phyloP scores from a whole-genome alignment of 1,140 invertebrate species.

The Campoletis sonorensis region DNA sequence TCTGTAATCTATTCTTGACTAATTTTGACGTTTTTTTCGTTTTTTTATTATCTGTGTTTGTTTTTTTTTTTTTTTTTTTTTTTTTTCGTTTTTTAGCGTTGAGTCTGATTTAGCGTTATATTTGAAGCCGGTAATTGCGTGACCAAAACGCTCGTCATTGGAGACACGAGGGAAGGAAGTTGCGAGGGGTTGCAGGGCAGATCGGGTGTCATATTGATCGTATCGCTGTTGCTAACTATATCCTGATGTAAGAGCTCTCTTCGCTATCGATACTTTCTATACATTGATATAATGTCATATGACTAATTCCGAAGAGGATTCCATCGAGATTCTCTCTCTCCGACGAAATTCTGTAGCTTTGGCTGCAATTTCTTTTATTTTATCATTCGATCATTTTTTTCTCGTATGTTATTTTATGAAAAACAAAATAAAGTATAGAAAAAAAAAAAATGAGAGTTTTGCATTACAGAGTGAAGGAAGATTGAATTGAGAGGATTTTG shows the following conservation, averaged over 20 bases:
- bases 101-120: neutral
- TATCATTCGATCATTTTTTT: too few relatives aligned
- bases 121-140: neutral
- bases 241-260: neutral
- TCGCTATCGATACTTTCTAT: neutral
- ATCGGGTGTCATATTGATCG: constrained; percentile 1
- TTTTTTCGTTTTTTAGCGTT: too few relatives aligned
- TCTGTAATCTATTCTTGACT: too few relatives aligned
- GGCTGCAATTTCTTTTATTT: too few relatives aligned
- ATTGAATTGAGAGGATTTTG: too few relatives aligned
- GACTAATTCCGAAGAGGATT: neutral
- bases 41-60: neutral
- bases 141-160: neutral
- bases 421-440: too few relatives aligned
- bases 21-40: neutral
- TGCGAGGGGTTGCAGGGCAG: neutral
- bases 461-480: too few relatives aligned
- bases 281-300: neutral
- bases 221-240: neutral
- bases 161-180: neutral
- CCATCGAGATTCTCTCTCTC: neutral
- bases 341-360: too few relatives aligned
- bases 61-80: neutral
- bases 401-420: too few relatives aligned
- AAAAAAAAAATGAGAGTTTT: too few relatives aligned